Base-by-base conservation (phyloP, 2,797 vertebrate genomes). In the Tragelaphus oryx region DNA sequence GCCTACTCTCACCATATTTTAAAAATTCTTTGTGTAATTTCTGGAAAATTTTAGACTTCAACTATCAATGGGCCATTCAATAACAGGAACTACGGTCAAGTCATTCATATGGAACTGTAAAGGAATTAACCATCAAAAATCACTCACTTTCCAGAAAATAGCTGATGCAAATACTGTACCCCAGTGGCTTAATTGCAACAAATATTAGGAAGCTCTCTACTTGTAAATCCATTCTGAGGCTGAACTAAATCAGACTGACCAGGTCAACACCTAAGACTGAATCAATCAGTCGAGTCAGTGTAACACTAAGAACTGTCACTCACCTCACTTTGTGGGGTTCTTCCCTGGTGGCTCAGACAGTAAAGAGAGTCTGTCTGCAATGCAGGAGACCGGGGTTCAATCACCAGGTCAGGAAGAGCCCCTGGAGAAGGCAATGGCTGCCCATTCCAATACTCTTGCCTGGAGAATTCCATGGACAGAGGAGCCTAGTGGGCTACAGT, bases 41-140 rank as follows among this genome's bases (percentile, higher is more conserved):
- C 80, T 76, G 85, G 44, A 95, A 95, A 87, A 17, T 78, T 94
- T 93, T 89, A 48, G 28, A 74, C 76, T 76, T 87, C 3, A 65
- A 4, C 44, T 85, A 84, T 87, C 89, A 91, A 87, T 30, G 79
- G 33, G 41, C 52, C 91, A 87, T 71, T 95, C 50, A 93, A 91
- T 95, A 78, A 80, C 1, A 20, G 28, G 52, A 92, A 90, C 18
- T 48, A 90, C 0, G 78, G 80, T 96, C 60, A 86, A 89, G 48
- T 33, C 17, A 65, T 57, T 62, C 76, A 55, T 20, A 41, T 54
- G 81, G 91, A 76, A 89, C n/a, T 79, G 76, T 87, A 37, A 93
- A 89, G 52, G n/a, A 20, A 59, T 52, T 28, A 68, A 22, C 22
- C 52, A 74, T 65, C 33, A 79, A 54, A 41, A 79, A 6, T 89